Percentiles rank a stretch among this genome's conserved stretches.
Evolutionary conservation across 1,140 invertebrate genomes (phyloP).

Genomic region (Stratiolaelaps scimitus): DNA sequence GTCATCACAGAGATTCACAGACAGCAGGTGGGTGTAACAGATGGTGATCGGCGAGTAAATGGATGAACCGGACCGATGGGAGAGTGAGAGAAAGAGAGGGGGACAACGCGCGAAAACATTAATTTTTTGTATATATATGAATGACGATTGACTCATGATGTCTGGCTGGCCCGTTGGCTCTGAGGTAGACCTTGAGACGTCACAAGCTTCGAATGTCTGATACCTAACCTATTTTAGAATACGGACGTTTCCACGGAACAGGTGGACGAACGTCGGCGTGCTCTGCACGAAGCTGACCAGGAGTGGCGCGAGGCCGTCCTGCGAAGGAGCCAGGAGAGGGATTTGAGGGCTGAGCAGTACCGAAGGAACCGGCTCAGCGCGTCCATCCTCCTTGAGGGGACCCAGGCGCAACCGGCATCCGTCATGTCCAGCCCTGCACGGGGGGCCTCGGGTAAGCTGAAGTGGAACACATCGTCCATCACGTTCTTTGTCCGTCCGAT

Average conservation of each 20-base stretch:
- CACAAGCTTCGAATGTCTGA: too few species aligned
- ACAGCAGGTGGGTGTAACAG: neutral
- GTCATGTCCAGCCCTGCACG: slow-evolving; percentile 27
- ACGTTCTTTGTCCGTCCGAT: too few species aligned
- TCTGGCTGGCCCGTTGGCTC: too few species aligned
- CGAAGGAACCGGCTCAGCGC: slow-evolving; percentile 25
- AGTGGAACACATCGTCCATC: too few species aligned
- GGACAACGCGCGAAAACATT: too few species aligned
- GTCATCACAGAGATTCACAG: neutral
- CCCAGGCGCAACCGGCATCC: slow-evolving; percentile 10
- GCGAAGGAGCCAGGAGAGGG: slow-evolving; percentile 27
- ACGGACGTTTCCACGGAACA: too few species aligned
- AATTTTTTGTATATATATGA: too few species aligned
- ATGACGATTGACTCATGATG: too few species aligned
- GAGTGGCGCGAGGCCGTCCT: slow-evolving; percentile 28
- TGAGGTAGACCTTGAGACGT: too few species aligned
- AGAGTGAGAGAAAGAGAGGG: too few species aligned
- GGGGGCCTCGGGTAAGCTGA: slow-evolving; percentile 20
- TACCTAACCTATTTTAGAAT: too few species aligned
- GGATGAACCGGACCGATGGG: neutral
- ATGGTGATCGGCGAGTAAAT: neutral
- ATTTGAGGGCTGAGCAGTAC: slow-evolving; percentile 27
- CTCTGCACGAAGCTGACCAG: slow-evolving; percentile 27
- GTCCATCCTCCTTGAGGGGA: slow-evolving; percentile 25
- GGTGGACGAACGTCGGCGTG: slow-evolving; percentile 27